phyloP scores from a whole-genome alignment of 2,797 vertebrate genomes.

The Sebastes paucispinis region DNA sequence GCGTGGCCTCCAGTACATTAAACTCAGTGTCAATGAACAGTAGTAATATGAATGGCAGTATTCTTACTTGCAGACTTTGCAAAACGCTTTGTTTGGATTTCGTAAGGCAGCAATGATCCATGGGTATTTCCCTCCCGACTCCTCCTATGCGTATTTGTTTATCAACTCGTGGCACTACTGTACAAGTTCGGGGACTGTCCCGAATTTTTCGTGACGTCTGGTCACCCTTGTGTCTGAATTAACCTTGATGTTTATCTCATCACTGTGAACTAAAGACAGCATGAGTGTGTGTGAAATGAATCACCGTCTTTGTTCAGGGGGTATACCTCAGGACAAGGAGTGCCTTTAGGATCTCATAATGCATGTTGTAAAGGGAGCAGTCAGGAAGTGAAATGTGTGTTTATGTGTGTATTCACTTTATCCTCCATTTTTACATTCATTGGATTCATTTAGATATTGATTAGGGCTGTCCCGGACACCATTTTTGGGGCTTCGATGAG shows the following conservation, averaged over 20 bases:
- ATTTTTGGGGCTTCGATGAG: no score
- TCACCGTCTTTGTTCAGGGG: slow-evolving; percentile 16
- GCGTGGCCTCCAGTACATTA: no score
- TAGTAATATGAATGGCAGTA: no score
- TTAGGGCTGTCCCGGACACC: background rate
- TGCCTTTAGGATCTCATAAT: slow-evolving; percentile 11
- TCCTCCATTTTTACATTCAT: background rate
- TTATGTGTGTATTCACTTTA: background rate
- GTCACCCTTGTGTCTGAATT: slow-evolving; percentile 9
- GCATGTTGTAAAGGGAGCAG: slow-evolving; percentile 71
- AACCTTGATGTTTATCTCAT: slow-evolving; percentile 33
- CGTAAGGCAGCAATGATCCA: no score
- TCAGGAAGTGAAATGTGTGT: slow-evolving; percentile 58
- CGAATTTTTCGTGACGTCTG: no score
- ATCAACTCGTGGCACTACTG: no score
- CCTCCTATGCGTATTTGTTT: no score
- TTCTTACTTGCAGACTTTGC: no score
- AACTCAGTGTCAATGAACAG: no score
- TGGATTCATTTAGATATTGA: slow-evolving; percentile 3
- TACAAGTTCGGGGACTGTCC: no score
- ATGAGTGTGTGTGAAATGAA: slow-evolving; percentile 39
- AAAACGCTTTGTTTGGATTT: no score
- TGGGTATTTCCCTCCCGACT: no score
- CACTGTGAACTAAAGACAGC: slow-evolving; percentile 25
- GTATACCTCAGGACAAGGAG: background rate